Evolutionary conservation across 2,888 invertebrate species (phyloP).

Genomic region (Globia sparganii): DNA sequence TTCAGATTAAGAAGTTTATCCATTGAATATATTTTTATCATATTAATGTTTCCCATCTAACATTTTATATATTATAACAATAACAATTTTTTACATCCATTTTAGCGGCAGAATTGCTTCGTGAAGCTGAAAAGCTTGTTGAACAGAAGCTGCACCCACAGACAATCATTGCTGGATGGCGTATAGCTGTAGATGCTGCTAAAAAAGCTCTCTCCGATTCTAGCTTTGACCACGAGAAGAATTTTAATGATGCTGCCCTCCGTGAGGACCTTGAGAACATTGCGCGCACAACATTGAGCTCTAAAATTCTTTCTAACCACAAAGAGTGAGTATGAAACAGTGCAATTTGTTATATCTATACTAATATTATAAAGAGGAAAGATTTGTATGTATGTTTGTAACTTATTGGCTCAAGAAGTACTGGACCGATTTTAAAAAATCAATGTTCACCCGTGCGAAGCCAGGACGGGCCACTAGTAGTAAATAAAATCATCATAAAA

Average conservation of each 20-base stretch:
- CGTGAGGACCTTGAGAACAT: conserved; percentile 98
- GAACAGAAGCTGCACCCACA: conserved; percentile 99
- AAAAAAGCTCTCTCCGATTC: conserved; percentile 94
- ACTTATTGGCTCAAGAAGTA: too few relatives aligned
- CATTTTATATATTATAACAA: neutral
- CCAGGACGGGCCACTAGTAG: too few relatives aligned
- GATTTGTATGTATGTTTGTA: too few relatives aligned
- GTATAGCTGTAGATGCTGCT: conserved; percentile 96
- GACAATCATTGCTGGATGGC: conserved; percentile 98
- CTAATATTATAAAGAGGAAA: too few relatives aligned
- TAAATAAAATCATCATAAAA: neutral
- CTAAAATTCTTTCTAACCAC: conserved; percentile 99
- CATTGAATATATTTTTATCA: too few relatives aligned
- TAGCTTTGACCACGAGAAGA: conserved; percentile 94
- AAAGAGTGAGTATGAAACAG: conserved; percentile 92
- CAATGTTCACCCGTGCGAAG: too few relatives aligned
- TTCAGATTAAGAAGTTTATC: neutral
- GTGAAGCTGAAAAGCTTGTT: conserved; percentile 98
- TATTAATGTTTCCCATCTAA: neutral
- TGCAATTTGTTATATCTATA: neutral
- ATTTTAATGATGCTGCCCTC: conserved; percentile 93
- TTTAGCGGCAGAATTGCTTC: conserved; percentile 96
- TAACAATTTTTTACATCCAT: neutral
- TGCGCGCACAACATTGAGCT: conserved; percentile 98
- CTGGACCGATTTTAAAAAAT: too few relatives aligned